phyloP scores from a whole-genome alignment of 2,113 vertebrate genomes.

The Vanacampus margaritifer region DNA sequence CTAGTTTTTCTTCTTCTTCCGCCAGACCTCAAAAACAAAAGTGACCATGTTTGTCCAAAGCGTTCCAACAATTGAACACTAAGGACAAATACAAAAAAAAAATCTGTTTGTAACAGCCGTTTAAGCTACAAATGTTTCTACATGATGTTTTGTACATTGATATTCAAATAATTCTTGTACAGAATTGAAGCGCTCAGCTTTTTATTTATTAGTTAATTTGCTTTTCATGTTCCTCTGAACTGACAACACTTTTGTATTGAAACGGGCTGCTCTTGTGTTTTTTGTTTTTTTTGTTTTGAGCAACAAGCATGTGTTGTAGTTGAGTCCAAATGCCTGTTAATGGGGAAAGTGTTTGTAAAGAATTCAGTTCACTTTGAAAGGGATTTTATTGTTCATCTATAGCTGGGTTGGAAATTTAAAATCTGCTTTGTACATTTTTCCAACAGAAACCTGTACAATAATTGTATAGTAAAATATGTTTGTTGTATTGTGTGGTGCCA shows the following conservation, averaged over 20 bases:
- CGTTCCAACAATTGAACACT: constrained; percentile 38
- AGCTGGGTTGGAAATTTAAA: constrained; percentile 62
- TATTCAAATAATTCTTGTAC: constrained; percentile 70
- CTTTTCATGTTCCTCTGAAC: constrained; percentile 50
- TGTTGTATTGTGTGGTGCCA: constrained; percentile 45
- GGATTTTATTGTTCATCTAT: constrained; percentile 42
- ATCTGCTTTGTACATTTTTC: constrained; percentile 71
- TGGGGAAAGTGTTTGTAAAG: constrained; percentile 47
- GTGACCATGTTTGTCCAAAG: constrained; percentile 46
- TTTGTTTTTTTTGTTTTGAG: not conserved
- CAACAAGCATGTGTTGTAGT: constrained; percentile 63
- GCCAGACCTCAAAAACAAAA: constrained; percentile 54
- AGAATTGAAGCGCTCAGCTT: constrained; percentile 60
- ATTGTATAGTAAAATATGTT: constrained; percentile 74
- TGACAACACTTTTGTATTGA: constrained; percentile 63
- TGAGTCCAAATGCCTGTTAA: constrained; percentile 51
- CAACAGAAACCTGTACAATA: constrained; percentile 63
- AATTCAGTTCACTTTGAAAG: constrained; percentile 46
- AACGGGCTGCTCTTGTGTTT: constrained; percentile 56
- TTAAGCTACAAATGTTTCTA: constrained; percentile 73
- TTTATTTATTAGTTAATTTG: constrained; percentile 65
- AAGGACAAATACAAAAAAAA: constrained; percentile 39
- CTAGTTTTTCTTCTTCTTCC: constrained; percentile 15
- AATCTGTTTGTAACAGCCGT: constrained; percentile 73
- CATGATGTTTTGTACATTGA: constrained; percentile 73